phyloP scores from a whole-genome alignment of 2,888 invertebrate species.

The Campoletis raptor region DNA sequence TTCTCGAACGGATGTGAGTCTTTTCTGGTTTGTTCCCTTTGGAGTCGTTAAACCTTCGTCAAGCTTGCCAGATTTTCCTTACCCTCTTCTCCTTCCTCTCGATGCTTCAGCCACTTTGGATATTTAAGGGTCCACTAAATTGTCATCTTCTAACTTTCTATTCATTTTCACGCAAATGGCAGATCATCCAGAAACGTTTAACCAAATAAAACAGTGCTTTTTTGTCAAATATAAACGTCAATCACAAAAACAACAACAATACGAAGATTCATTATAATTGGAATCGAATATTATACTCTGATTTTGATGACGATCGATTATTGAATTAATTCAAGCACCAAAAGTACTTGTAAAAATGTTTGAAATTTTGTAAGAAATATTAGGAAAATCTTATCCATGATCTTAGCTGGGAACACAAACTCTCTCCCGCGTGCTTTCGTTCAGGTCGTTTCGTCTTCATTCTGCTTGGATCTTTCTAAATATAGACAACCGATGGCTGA shows the following conservation, averaged over 20 bases:
- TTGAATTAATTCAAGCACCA: not conserved
- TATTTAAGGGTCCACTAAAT: slow-evolving; percentile 5
- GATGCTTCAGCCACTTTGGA: slow-evolving; percentile 12
- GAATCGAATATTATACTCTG: not conserved
- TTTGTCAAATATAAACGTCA: not conserved
- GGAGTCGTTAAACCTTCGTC: slow-evolving; percentile 76
- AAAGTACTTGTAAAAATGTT: not conserved
- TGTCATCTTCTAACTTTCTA: slow-evolving; percentile 14
- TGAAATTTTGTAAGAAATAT: slow-evolving; percentile 39
- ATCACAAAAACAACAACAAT: not conserved
- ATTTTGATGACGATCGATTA: not conserved
- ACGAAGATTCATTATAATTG: not conserved
- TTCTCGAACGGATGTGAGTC: slow-evolving; percentile 73
- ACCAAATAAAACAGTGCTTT: not conserved
- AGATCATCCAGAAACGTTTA: not conserved
- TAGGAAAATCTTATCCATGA: slow-evolving; percentile 66
- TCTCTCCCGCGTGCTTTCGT: slow-evolving; percentile 52
- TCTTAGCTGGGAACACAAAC: slow-evolving; percentile 40
- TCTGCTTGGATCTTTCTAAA: slow-evolving; percentile 73
- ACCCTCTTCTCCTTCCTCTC: slow-evolving; percentile 11
- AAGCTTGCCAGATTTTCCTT: slow-evolving; percentile 69
- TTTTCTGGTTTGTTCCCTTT: slow-evolving; percentile 72
- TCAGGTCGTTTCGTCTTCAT: slow-evolving; percentile 69
- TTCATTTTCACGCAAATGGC: not conserved
- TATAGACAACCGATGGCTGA: slow-evolving; percentile 69